phyloP scores from a whole-genome alignment of 2,797 vertebrate species.

The Uromys caudimaculatus region DNA sequence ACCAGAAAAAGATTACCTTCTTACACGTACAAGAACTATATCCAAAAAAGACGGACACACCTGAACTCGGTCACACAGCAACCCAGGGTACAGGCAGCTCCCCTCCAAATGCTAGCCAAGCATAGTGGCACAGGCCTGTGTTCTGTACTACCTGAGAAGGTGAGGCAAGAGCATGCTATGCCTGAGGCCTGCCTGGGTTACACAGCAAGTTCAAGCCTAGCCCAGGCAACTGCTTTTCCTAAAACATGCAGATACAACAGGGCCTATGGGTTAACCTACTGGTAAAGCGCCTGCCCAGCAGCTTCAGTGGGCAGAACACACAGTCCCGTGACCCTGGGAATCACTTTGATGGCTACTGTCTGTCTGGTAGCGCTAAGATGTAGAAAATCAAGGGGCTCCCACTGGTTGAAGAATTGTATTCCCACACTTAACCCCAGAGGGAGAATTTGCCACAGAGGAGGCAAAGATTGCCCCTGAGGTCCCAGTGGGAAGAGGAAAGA shows the following conservation, averaged over 20 bases:
- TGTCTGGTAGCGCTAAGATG: neutral
- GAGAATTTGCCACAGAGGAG: neutral
- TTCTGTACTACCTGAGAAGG: neutral
- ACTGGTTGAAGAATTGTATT: neutral
- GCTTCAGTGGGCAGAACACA: neutral
- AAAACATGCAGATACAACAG: neutral
- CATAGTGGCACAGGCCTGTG: neutral
- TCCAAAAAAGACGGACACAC: neutral
- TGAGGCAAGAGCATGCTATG: neutral
- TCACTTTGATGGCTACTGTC: neutral
- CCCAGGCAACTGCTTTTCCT: neutral
- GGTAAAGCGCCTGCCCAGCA: neutral
- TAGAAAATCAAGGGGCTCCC: neutral
- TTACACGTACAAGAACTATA: neutral
- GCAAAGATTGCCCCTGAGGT: too few relatives aligned
- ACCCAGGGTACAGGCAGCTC: neutral
- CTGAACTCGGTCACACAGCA: neutral
- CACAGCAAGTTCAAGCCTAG: neutral
- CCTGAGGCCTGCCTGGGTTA: neutral
- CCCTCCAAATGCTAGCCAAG: neutral
- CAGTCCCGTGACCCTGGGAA: neutral
- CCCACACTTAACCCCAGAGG: rapidly evolving
- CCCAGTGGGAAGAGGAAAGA: rapidly evolving
- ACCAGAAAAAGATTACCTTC: neutral
- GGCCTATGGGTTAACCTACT: neutral